Evolutionary conservation across 2,113 vertebrate genomes (phyloP).

Genomic region (Coptodon bakossiorum): DNA sequence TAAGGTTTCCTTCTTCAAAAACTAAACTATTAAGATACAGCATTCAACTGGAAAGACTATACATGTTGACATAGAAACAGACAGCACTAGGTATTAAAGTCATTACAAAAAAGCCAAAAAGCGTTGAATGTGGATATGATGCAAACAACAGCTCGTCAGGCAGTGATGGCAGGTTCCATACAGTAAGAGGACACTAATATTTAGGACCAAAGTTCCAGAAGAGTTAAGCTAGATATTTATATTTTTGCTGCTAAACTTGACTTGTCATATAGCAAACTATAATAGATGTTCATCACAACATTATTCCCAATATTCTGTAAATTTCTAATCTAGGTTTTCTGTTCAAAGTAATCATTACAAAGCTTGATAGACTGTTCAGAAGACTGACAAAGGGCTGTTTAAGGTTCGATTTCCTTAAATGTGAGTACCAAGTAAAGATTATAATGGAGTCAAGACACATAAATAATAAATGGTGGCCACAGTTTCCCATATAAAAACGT

Average conservation of each 20-base stretch:
- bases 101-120: background rate
- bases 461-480: conserved; percentile 27
- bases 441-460: conserved; percentile 7
- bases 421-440: background rate
- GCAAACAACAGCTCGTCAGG: background rate
- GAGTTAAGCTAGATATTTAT: background rate
- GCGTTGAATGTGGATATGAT: background rate
- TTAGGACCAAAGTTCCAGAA: background rate
- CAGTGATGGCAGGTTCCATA: background rate
- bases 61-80: background rate
- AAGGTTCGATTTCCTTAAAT: background rate
- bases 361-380: background rate
- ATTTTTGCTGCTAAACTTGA: background rate
- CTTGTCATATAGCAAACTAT: background rate
- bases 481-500: conserved; percentile 31
- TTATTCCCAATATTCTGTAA: background rate
- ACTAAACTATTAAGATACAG: background rate
- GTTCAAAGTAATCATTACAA: conserved; percentile 14
- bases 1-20: background rate
- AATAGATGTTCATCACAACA: background rate
- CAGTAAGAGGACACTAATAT: background rate
- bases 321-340: background rate
- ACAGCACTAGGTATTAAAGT: background rate
- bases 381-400: conserved; percentile 2
- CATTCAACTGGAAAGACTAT: background rate